Percentiles rank a stretch among this genome's conserved stretches.
These are phyloP conservation scores for Scaptomyza caliginosa DNA, from an alignment of 2,888 invertebrate genomes.

Conservation along the genomic window DNA sequence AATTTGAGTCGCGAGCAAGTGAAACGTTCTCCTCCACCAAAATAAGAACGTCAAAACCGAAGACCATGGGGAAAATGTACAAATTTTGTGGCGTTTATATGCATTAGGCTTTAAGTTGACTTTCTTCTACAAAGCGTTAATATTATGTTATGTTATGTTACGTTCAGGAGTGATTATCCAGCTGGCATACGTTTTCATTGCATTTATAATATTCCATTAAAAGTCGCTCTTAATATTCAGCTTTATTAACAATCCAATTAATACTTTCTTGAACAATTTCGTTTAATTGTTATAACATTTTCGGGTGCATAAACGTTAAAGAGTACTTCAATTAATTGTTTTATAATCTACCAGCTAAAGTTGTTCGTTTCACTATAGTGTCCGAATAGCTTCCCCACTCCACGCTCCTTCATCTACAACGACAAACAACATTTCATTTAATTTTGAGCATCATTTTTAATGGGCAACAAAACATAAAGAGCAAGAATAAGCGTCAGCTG, in stretches of 20 bases:
- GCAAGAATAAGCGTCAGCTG: slow-evolving; percentile 65
- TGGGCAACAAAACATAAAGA: slow-evolving; percentile 36
- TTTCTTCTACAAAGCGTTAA: too few relatives aligned
- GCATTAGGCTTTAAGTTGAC: neutral
- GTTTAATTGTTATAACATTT: neutral
- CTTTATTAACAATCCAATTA: neutral
- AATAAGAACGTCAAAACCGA: neutral
- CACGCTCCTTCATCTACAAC: slow-evolving; percentile 2
- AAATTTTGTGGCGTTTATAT: neutral
- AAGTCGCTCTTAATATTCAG: too few relatives aligned
- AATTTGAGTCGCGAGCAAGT: slow-evolving; percentile 54
- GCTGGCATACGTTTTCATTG: too few relatives aligned
- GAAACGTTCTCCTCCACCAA: neutral
- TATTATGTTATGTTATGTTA: too few relatives aligned
- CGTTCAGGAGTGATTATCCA: too few relatives aligned
- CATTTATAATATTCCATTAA: neutral
- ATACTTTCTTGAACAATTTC: neutral
- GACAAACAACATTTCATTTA: slow-evolving; percentile 64
- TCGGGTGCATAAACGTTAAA: neutral
- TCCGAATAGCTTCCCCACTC: neutral
- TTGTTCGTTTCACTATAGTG: neutral
- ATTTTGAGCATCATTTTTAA: slow-evolving; percentile 72
- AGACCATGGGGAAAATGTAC: neutral
- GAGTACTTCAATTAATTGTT: neutral
- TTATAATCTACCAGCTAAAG: neutral